phyloP scores from a whole-genome alignment of 2,113 vertebrate species.

The Turdus rufiventris region DNA sequence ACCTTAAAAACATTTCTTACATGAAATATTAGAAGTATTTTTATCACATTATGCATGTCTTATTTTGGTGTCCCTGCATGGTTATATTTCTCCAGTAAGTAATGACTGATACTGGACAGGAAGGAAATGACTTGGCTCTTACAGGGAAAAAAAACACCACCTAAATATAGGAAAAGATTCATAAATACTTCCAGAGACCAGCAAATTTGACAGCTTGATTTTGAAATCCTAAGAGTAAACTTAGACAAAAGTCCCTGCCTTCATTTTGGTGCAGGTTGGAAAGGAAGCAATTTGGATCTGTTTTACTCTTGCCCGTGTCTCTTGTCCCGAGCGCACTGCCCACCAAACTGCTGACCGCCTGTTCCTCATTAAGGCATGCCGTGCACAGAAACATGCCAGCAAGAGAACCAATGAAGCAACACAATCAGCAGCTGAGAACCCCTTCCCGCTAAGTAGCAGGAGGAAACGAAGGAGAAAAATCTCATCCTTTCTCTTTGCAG shows the following conservation, averaged over 20 bases:
- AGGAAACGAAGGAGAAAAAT: conserved; percentile 34
- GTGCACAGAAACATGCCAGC: rapidly evolving
- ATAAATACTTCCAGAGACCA: background rate
- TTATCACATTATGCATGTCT: background rate
- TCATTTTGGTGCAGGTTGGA: background rate
- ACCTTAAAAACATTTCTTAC: background rate
- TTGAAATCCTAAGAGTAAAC: background rate
- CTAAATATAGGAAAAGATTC: background rate
- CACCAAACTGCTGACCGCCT: background rate
- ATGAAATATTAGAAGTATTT: background rate
- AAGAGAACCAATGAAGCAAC: background rate
- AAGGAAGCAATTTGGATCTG: background rate
- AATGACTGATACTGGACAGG: background rate
- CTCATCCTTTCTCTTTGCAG: conserved; percentile 26
- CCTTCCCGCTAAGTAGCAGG: background rate
- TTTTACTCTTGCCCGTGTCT: background rate
- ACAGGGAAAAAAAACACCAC: background rate
- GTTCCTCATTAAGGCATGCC: background rate
- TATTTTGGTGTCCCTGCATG: background rate
- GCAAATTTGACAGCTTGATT: background rate
- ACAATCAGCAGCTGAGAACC: conserved; percentile 7
- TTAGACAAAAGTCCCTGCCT: background rate
- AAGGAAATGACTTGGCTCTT: background rate
- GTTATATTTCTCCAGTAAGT: background rate
- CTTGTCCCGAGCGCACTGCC: background rate